Evolutionary conservation across 2,797 vertebrate species (phyloP), one percentile per base, ranked within the genome.

Genomic region (Heliangelus exortis): DNA sequence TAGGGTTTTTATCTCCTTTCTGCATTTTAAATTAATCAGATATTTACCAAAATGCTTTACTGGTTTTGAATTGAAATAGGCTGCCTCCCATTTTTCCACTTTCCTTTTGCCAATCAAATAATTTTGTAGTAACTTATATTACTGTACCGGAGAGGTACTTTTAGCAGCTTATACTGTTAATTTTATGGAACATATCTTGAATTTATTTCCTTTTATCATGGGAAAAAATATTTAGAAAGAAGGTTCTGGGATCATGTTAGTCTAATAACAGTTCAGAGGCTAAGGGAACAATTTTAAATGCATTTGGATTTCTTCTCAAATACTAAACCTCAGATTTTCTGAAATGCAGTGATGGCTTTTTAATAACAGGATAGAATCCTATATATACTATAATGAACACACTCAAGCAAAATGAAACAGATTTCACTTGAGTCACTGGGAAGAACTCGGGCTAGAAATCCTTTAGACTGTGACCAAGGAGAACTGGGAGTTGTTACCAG

Each of bases 11-110:
- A 95, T 95, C 71, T 94, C 68, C 61, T n/a, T 83, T 43, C 58
- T 95, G 66, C 89, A 67, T 93, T 95, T 84, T 41, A 55, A 92
- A 88, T 90, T 58, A 87, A 92, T 95, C 61, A 58, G 71, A 57
- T 94, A 11, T 90, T 92, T 84, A 94, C 80, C 48, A 7, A 79
- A 96, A 90, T 54, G 76, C 81, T 95, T 83, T 89, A 12, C 75
- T 63, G 62, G 39, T 68, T 94, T 31, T 15, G 76, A 89, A 79
- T 80, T 54, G 80, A 79, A 69, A 74, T 34, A 20, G 36, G 25
- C 79, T 80, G 62, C 43, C 67, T 90, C 62, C 83, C 29, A 59
- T 83, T 65, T 87, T 83, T 55, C 74, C 18, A 3, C 65, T 94
- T 93, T 9, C 53, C 63, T 87, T 83, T 84, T 51, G 66, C 73